These are phyloP conservation scores for Falco concolor DNA, from an alignment of 2,797 vertebrate species.

Conservation along the genomic window DNA sequence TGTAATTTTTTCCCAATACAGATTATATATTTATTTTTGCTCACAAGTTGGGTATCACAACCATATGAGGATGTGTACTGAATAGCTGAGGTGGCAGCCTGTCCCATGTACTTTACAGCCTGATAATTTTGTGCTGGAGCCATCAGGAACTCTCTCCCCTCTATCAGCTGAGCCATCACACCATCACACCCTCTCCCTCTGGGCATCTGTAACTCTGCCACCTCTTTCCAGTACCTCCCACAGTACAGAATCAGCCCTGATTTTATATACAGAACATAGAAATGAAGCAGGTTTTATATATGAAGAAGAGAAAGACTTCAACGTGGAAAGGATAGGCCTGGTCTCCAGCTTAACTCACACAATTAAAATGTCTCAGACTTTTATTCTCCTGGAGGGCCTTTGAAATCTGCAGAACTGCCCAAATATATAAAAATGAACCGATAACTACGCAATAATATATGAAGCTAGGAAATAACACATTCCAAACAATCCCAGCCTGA, in stretches of 20 bases:
- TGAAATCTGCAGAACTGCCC: not conserved
- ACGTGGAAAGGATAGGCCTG: not conserved
- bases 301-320: not conserved
- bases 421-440: not conserved
- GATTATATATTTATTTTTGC: not conserved
- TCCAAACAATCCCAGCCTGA: not conserved
- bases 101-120: not conserved
- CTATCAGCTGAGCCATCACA: not conserved
- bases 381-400: not conserved
- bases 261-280: not conserved
- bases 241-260: not conserved
- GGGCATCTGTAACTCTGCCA: accelerated
- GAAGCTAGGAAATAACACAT: not conserved
- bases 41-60: not conserved
- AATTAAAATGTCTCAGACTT: not conserved
- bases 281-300: not conserved
- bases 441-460: not conserved
- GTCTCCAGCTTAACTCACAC: not conserved
- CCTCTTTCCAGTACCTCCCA: not conserved
- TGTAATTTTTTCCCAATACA: not conserved
- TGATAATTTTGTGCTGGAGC: not conserved
- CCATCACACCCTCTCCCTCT: accelerated
- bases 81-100: not conserved
- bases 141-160: not conserved
- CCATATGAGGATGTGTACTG: not conserved